Percentiles rank a stretch among this genome's conserved stretches.
phyloP scores from a whole-genome alignment of 2,888 invertebrate genomes.

The Brenthis hecate region DNA sequence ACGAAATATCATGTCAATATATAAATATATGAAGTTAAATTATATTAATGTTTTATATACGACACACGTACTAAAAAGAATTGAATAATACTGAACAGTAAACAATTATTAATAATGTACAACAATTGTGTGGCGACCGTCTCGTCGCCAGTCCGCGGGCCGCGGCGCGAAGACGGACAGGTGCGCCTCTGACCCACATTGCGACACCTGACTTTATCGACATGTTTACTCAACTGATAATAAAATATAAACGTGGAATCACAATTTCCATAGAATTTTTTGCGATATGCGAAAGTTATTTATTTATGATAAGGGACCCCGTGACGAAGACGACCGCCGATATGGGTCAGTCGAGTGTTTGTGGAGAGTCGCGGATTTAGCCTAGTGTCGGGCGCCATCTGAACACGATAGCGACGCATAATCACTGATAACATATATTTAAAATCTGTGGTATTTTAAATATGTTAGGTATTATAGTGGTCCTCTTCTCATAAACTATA shows the following conservation, averaged over 20 bases:
- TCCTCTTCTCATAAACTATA: too few relatives aligned
- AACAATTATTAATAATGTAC: too few relatives aligned
- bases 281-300: constrained; percentile 53
- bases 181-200: constrained; percentile 58
- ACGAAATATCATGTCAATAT: too few relatives aligned
- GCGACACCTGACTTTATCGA: constrained; percentile 50
- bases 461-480: too few relatives aligned
- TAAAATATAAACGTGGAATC: constrained; percentile 40
- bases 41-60: too few relatives aligned
- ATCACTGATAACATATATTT: too few relatives aligned
- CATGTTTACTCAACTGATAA: constrained; percentile 53
- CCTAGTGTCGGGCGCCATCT: neutral
- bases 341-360: constrained; percentile 25
- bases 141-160: constrained; percentile 7
- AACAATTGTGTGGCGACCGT: too few relatives aligned
- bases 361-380: constrained; percentile 7
- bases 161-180: constrained; percentile 39
- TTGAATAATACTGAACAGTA: too few relatives aligned
- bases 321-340: neutral
- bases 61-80: too few relatives aligned
- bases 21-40: too few relatives aligned
- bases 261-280: constrained; percentile 47
- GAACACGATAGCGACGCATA: too few relatives aligned
- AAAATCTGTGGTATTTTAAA: too few relatives aligned
- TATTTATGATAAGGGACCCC: constrained; percentile 37